A percentile compares a stretch with the other conserved stretches of the same genome.
phyloP scores from a whole-genome alignment of 2,888 invertebrate species.

The Rhingia campestris region DNA sequence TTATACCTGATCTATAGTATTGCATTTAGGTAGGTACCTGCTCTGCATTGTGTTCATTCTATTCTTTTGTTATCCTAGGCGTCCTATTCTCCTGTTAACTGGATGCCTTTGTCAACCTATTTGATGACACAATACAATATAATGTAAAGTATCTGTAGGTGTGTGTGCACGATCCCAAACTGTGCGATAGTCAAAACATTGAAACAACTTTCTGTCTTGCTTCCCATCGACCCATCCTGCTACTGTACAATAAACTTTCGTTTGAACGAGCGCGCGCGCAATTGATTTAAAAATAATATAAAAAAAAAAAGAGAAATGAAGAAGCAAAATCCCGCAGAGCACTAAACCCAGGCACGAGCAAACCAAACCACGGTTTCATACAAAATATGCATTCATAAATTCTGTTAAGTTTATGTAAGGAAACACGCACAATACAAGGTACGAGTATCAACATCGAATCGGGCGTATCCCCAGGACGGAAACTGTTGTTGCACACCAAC shows the following conservation, averaged over 20 bases:
- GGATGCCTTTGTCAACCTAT: conserved; percentile 19
- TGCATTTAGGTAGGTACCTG: conserved; percentile 11
- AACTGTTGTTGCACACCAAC: conserved; percentile 11
- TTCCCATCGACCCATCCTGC: conserved; percentile 31
- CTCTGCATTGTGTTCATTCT: not conserved
- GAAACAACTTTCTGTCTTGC: conserved; percentile 49
- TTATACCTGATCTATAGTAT: conserved; percentile 4
- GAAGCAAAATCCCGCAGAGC: conserved; percentile 35
- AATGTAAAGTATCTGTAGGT: not conserved
- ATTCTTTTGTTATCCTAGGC: conserved; percentile 2
- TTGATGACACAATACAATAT: conserved; percentile 27
- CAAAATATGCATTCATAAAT: conserved; percentile 69
- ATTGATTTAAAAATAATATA: conserved; percentile 36
- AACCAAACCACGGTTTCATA: conserved; percentile 25
- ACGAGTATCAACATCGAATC: conserved; percentile 62
- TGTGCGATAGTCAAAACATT: conserved; percentile 66
- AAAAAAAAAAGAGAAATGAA: conserved; percentile 13
- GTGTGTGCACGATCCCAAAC: conserved; percentile 5
- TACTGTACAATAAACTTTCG: conserved; percentile 64
- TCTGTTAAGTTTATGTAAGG: conserved; percentile 66
- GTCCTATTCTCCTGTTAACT: not conserved
- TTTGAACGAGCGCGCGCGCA: conserved; percentile 32
- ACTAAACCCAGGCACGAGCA: conserved; percentile 39
- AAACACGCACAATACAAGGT: conserved; percentile 70
- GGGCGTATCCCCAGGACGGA: conserved; percentile 62